Conservation (phyloP, 2,888 invertebrate genomes). For the Tetropium fuscum region DNA sequence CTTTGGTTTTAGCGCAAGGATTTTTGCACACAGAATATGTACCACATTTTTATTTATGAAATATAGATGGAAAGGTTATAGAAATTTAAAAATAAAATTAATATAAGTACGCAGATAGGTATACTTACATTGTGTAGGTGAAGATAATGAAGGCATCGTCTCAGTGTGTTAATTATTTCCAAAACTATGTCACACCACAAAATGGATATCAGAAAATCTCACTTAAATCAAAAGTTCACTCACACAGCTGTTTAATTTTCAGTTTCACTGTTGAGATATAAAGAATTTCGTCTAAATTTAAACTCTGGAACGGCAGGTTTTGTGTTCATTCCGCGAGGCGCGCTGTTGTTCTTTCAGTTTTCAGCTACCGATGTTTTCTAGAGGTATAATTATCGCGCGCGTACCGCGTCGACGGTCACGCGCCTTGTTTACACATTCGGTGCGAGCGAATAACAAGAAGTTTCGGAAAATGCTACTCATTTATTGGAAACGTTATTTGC, state of each 20-base stretch:
- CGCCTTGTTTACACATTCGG: slow-evolving; percentile 23
- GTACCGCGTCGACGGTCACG: slow-evolving; percentile 11
- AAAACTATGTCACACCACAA: slow-evolving; percentile 26
- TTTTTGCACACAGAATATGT: slow-evolving; percentile 12
- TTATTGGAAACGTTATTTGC: background rate
- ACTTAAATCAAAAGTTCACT: slow-evolving; percentile 24
- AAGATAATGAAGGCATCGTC: slow-evolving; percentile 54
- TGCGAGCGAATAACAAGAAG: slow-evolving; percentile 1
- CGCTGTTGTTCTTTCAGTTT: slow-evolving; percentile 40
- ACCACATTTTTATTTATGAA: slow-evolving; percentile 1
- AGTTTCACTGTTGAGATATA: slow-evolving; percentile 40
- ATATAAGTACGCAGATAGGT: slow-evolving; percentile 28
- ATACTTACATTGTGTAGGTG: slow-evolving; percentile 56
- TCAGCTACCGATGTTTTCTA: slow-evolving; percentile 37
- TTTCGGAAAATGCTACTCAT: background rate
- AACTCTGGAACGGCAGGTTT: slow-evolving; percentile 49
- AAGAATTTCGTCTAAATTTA: slow-evolving; percentile 61
- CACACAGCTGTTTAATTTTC: slow-evolving; percentile 41
- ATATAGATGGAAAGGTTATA: slow-evolving; percentile 18
- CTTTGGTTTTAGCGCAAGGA: slow-evolving; percentile 21
- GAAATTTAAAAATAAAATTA: slow-evolving; percentile 29
- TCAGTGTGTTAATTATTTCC: background rate
- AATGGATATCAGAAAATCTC: slow-evolving; percentile 15
- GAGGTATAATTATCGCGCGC: slow-evolving; percentile 22
- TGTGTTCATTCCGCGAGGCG: slow-evolving; percentile 40